phyloP scores from a whole-genome alignment of 37 sponge, comb jelly and placozoan species.

The Beroe ovata region DNA sequence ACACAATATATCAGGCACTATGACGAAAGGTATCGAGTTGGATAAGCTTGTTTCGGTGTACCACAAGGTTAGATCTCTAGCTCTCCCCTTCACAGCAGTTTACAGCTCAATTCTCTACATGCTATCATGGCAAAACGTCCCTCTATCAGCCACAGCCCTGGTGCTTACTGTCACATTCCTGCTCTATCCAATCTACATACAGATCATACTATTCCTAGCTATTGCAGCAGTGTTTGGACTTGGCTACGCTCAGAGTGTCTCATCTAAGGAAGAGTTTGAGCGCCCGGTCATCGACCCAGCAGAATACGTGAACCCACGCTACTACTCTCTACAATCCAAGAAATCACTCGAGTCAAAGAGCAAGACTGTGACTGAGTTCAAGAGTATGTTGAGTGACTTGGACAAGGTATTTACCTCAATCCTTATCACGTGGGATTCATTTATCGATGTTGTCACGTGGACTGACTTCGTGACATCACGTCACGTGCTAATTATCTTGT shows the following conservation, averaged over 20 bases:
- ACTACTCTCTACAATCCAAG: constrained; percentile 16
- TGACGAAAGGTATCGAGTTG: background rate
- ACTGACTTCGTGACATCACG: background rate
- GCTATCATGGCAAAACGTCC: constrained; percentile 43
- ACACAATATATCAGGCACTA: too few species aligned
- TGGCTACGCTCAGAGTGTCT: background rate
- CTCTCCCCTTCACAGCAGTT: background rate
- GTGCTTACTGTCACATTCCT: background rate
- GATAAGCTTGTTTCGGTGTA: background rate
- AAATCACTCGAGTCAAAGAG: background rate
- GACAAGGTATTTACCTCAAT: background rate
- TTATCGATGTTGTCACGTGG: constrained; percentile 3
- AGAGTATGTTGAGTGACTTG: constrained; percentile 7
- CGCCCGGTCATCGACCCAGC: background rate
- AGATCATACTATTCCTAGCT: background rate
- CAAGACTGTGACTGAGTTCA: background rate
- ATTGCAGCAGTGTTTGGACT: background rate
- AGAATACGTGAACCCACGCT: constrained; percentile 9
- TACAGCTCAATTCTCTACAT: background rate
- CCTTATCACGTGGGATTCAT: background rate
- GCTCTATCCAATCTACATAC: background rate
- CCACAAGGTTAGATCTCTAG: background rate
- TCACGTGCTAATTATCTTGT: background rate
- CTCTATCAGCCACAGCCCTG: background rate
- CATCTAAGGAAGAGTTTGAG: background rate